phyloP scores from a whole-genome alignment of 1,140 invertebrate species.

The Lucilia cuprina region DNA sequence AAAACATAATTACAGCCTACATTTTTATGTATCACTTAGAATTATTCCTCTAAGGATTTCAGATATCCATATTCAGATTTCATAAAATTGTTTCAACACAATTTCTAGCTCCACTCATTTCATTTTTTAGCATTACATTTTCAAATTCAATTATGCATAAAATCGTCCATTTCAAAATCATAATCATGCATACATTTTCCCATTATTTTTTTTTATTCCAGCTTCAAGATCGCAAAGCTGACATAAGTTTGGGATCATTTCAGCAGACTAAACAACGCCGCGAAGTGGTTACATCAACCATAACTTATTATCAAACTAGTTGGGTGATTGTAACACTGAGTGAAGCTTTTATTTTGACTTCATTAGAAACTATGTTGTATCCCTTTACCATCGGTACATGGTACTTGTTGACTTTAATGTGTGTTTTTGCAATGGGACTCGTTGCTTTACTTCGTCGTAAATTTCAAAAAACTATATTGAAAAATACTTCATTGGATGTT shows the following conservation, averaged over 20 bases:
- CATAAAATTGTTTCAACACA: too few species aligned
- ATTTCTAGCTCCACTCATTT: too few species aligned
- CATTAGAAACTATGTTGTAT: not conserved
- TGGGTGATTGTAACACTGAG: not conserved
- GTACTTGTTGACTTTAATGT: not conserved
- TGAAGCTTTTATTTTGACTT: not conserved
- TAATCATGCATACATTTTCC: too few species aligned
- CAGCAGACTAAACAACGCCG: not conserved
- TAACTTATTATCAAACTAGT: conserved; percentile 11
- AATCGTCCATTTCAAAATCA: too few species aligned
- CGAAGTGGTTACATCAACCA: not conserved
- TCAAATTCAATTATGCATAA: too few species aligned
- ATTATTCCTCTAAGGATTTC: too few species aligned
- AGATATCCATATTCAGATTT: too few species aligned
- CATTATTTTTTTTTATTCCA: conserved; percentile 1
- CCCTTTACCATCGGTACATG: conserved; percentile 20
- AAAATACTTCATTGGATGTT: too few species aligned
- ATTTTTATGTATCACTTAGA: too few species aligned
- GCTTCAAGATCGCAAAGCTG: conserved; percentile 15
- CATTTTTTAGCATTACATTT: too few species aligned
- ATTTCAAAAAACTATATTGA: too few species aligned
- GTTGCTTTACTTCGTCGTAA: not conserved
- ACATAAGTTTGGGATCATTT: conserved; percentile 26
- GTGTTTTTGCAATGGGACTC: not conserved
- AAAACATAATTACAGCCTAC: too few species aligned